phyloP scores from a whole-genome alignment of 2,888 invertebrate genomes.

The Cataglyphis rosenhaueri region DNA sequence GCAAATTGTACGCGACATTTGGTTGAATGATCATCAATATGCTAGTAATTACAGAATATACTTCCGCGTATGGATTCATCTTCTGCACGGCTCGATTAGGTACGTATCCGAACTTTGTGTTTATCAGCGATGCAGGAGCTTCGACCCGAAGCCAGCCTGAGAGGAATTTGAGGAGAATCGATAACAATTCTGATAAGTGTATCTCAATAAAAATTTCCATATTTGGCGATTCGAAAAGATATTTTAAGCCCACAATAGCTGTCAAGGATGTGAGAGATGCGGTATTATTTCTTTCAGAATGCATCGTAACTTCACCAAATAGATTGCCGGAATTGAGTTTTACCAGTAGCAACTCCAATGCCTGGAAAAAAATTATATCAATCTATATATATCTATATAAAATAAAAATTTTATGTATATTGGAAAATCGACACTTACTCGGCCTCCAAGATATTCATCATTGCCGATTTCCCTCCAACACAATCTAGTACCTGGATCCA shows the following conservation, averaged over 20 bases:
- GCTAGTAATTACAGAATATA: conserved; percentile 77
- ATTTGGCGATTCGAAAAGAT: conserved; percentile 76
- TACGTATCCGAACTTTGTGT: conserved; percentile 81
- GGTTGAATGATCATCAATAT: conserved; percentile 76
- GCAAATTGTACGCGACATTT: conserved; percentile 71
- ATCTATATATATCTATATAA: neutral
- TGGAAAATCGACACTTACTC: conserved; percentile 62
- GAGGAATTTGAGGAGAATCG: conserved; percentile 78
- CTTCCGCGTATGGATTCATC: conserved; percentile 79
- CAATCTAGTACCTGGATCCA: conserved; percentile 79
- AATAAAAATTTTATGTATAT: neutral
- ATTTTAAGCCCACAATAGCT: conserved; percentile 77
- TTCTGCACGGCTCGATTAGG: conserved; percentile 81
- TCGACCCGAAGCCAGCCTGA: conserved; percentile 81
- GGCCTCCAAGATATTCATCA: conserved; percentile 74
- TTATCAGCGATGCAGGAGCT: conserved; percentile 78
- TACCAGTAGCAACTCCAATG: conserved; percentile 75
- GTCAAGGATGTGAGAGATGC: conserved; percentile 78
- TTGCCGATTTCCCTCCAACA: conserved; percentile 82
- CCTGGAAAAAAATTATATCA: conserved; percentile 65
- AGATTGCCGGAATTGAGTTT: conserved; percentile 76
- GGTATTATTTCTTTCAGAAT: conserved; percentile 71
- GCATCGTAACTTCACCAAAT: conserved; percentile 71
- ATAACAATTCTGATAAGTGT: conserved; percentile 75
- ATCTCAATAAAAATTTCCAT: conserved; percentile 74